Evolutionary conservation across 2,888 invertebrate species (phyloP), one percentile per base, ranked within the genome.

Genomic region (Perdita meconis): DNA sequence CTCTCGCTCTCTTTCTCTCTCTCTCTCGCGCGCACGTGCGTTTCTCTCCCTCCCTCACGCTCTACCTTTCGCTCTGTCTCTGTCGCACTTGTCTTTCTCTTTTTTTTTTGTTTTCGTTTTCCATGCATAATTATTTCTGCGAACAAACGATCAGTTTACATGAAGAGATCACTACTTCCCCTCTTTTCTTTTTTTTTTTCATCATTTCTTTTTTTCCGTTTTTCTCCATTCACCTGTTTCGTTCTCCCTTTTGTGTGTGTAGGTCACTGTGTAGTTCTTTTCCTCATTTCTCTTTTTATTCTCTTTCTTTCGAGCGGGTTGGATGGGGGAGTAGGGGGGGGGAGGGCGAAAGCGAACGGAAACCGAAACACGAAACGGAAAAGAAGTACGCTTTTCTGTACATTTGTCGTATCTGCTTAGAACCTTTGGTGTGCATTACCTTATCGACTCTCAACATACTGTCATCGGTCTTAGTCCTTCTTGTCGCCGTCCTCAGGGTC

Each of bases 401-500:
- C 79, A 80, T 79, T 80, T 80, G 73, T 80, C 79, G 68, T 69
- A 63, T 63, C 66, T 80, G 71, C 63, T 70, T 67, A 72, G 72
- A 67, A 71, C 68, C 79, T 59, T 78, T 78, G 78, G 63, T 79
- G 60, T 73, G 81, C 78, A 73, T 82, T 84, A 87, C 86, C 86
- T 88, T 82, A 78, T n/a, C 30, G 30, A 68, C 40, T 75, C 40
- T 75, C 81, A 65, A 82, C 72, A 72, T 66, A 34, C 47, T 55
- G 22, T 70, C 57, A 71, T 78, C 60, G 66, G 63, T 78, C 80
- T 94, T 96, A 96, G 93, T 96, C 96, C 93, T 96, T 96, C 94
- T 97, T 97, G 93, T 97, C 97, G 92, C 96, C 96, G 93, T 99
- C 98, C 93, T 99, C 97, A 88, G 99, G 97, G 93, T 99, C 99